phyloP scores from a whole-genome alignment of 2,888 invertebrate species.

The Philonicus albiceps region DNA sequence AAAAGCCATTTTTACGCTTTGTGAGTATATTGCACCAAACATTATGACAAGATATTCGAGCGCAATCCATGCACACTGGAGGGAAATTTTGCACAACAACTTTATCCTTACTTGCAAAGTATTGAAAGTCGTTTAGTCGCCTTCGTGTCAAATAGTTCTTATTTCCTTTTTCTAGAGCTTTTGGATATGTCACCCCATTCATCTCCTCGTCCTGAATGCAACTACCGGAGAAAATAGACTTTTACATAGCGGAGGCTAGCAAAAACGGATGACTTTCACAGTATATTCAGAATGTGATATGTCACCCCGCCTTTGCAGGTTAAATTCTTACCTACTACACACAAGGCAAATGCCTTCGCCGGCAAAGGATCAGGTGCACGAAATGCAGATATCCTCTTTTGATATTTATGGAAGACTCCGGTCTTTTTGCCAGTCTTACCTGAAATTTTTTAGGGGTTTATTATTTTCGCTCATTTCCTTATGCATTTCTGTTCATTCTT shows the following conservation, averaged over 20 bases:
- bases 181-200: constrained; percentile 36
- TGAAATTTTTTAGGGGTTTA: constrained; percentile 12
- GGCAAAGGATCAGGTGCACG: constrained; percentile 38
- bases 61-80: background rate
- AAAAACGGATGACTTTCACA: constrained; percentile 39
- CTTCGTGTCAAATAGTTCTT: constrained; percentile 36
- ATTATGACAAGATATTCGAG: constrained; percentile 1
- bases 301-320: constrained; percentile 20
- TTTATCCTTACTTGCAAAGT: constrained; percentile 11
- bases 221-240: constrained; percentile 24
- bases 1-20: background rate
- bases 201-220: constrained; percentile 32
- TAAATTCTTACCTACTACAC: constrained; percentile 10
- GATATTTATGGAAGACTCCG: constrained; percentile 40
- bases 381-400: constrained; percentile 39
- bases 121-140: constrained; percentile 23
- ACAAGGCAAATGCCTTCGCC: background rate
- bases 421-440: constrained; percentile 28
- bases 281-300: constrained; percentile 33
- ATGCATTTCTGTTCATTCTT: constrained; percentile 24
- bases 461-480: constrained; percentile 12
- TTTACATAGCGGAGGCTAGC: background rate
- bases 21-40: background rate
- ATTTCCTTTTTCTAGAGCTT: constrained; percentile 17
- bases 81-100: constrained; percentile 23